Conservation (phyloP, 2,888 invertebrate species). For the Apamea epomidion region DNA sequence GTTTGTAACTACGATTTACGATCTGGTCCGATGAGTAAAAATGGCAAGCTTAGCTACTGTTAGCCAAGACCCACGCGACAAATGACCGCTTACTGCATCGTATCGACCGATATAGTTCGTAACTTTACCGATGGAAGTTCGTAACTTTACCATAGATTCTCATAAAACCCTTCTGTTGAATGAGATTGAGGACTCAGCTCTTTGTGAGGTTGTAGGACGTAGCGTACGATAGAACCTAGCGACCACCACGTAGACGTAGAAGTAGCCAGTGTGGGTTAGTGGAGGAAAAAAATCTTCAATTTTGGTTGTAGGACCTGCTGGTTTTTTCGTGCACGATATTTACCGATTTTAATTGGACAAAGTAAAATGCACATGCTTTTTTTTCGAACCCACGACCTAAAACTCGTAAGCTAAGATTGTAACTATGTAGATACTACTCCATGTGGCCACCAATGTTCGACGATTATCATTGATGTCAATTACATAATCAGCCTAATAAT, state of each 20-base stretch:
- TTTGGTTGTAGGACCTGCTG: background rate
- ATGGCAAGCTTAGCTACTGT: conserved; percentile 16
- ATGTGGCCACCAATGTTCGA: too few relatives aligned
- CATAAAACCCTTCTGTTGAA: background rate
- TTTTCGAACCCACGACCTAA: too few relatives aligned
- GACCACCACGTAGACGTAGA: too few relatives aligned
- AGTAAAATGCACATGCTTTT: background rate
- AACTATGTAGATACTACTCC: too few relatives aligned
- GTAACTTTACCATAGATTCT: conserved; percentile 1
- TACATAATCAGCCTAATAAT: too few relatives aligned
- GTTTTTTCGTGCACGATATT: background rate
- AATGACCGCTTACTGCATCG: conserved; percentile 3
- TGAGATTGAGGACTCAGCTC: background rate
- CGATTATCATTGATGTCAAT: too few relatives aligned
- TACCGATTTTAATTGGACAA: background rate
- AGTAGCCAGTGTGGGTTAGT: too few relatives aligned
- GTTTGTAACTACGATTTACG: conserved; percentile 31
- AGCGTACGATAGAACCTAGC: background rate
- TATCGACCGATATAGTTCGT: background rate
- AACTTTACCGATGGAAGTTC: background rate
- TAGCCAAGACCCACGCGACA: background rate
- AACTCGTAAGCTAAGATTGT: too few relatives aligned
- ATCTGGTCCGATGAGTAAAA: conserved; percentile 24
- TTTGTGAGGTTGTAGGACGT: background rate
- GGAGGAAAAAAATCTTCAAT: background rate